A percentile compares a stretch with the other conserved stretches of the same genome.
Evolutionary conservation across 2,888 invertebrate species (phyloP).

Genomic region (Clunio marinus): DNA sequence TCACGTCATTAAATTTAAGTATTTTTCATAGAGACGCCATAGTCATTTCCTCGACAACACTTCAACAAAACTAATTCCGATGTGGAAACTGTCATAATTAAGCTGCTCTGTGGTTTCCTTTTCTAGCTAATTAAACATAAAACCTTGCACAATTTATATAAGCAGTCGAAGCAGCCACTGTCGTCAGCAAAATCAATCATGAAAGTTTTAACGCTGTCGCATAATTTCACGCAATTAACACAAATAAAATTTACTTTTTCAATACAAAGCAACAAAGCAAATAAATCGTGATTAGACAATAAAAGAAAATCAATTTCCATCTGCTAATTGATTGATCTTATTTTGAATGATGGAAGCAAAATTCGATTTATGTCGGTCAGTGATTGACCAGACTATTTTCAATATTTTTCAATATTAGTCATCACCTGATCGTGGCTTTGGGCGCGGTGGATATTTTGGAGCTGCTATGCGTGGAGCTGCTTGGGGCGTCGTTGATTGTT

Average conservation of each 20-base stretch:
- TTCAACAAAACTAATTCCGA: no score
- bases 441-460: slow-evolving; percentile 46
- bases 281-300: not conserved
- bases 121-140: no score
- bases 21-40: no score
- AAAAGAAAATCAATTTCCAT: not conserved
- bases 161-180: no score
- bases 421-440: slow-evolving; percentile 51
- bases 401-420: not conserved
- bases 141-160: no score
- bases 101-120: no score
- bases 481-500: not conserved
- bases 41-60: no score
- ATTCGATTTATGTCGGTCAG: no score
- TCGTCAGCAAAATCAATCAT: no score
- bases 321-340: not conserved
- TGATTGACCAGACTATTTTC: not conserved
- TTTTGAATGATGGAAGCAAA: not conserved
- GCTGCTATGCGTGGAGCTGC: slow-evolving; percentile 36
- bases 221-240: not conserved
- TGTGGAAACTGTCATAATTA: no score
- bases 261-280: not conserved
- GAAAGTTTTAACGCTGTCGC: not conserved
- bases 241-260: not conserved
- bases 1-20: no score